Base-by-base conservation (phyloP, 1,140 invertebrate genomes). In the Nomia melanderi region DNA sequence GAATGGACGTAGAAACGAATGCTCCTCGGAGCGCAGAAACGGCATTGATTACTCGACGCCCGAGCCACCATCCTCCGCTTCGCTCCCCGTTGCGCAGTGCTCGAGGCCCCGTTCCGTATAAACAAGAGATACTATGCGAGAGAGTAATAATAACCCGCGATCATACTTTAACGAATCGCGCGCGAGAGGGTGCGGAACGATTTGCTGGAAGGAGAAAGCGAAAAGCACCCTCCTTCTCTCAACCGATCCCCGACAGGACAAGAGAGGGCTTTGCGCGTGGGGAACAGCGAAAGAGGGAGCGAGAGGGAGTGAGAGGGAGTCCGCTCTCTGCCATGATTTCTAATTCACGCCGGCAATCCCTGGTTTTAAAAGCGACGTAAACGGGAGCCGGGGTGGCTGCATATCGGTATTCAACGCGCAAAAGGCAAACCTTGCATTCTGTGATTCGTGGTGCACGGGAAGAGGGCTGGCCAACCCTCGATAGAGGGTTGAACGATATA, bases 371-470 rank as follows among this genome's bases (percentile, higher is more conserved):
- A 71, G 56, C 36, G 57, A 79, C 67, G 65, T 53, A 53, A 56
- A 63, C 54, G 41, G 29, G 54, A 17, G 14, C 8, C 44, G 27
- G 14, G 56, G 56, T 23, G 4, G 57, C n/a, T 72, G 73, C 83
- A 81, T 59, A 82, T 87, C 77, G 85, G 73, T 84, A 88, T 86
- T 86, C 79, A 75, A 33, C 57, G 77, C 63, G 78, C 78, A 80
- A 87, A 87, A 81, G 81, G 82, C 79, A 78, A 85, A 83, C 76
- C 85, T 88, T 87, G 87, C 86, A 86, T 87, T 88, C 86, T 87
- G 78, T 59, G 82, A 87, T 87, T 86, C 76, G 74, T 77, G 65
- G 70, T 69, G 79, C 56, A 56, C 41, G 57, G 41, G 69, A 81
- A 72, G 56, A 74, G 57, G 69, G 80, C 41, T 76, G 11, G 17